Evolutionary conservation across 2,797 vertebrate species (phyloP).

Genomic region (Micrastur ruficollis): DNA sequence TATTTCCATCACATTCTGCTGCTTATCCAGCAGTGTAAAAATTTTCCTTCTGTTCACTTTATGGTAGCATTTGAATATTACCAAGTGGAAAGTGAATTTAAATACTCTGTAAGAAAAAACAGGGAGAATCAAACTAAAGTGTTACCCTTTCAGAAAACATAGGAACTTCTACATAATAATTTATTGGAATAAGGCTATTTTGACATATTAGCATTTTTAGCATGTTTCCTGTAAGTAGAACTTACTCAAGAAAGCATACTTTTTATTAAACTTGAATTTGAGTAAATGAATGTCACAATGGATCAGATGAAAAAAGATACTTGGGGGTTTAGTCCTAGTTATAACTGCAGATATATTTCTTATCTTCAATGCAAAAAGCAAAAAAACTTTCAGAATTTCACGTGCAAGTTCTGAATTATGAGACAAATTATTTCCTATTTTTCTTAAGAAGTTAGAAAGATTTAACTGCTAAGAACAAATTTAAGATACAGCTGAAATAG

Average conservation of each 20-base stretch:
- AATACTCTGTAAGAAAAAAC: not conserved
- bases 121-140: not conserved
- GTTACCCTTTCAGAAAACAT: not conserved
- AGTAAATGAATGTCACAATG: not conserved
- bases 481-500: not conserved
- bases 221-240: not conserved
- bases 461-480: not conserved
- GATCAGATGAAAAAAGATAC: not conserved
- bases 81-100: not conserved
- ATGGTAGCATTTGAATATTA: not conserved
- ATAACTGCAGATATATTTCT: not conserved
- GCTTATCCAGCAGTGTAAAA: not conserved
- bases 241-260: not conserved
- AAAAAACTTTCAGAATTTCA: not conserved
- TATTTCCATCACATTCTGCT: not conserved
- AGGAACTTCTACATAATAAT: not conserved
- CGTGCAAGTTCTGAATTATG: not conserved
- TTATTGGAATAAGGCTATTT: not conserved
- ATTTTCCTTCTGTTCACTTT: not conserved
- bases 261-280: not conserved
- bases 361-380: not conserved
- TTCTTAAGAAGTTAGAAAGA: not conserved
- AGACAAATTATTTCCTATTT: not conserved
- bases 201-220: not conserved
- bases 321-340: not conserved